Evolutionary conservation across 2,888 invertebrate genomes (phyloP), one percentile per base, ranked within the genome.

Genomic region (Nomada goodeniana): DNA sequence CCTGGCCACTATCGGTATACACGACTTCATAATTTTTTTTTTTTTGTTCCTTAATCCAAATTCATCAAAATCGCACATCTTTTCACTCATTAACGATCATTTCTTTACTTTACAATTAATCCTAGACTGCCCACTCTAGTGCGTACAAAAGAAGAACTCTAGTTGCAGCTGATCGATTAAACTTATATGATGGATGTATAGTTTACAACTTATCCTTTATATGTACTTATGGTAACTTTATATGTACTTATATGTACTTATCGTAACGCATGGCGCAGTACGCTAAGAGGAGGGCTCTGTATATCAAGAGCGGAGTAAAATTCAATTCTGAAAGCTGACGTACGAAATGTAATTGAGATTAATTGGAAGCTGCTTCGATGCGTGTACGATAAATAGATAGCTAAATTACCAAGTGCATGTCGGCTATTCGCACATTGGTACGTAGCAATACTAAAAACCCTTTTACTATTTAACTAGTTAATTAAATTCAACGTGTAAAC

Each of bases 71-170:
- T 88, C 70, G 60, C 75, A 82, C 69, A 71, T 75, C 1, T 47
- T 82, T 69, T 77, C 60, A 74, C 57, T 81, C 57, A 76, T 76
- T 20, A 69, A 55, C 50, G 53, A 76, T 87, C 57, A 13, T 47
- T 65, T 73, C 36, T 3, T 83, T 76, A 67, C 52, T 3, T 83
- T 78, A 70, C 55, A 36, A 79, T 84, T 84, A 86, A 80, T 89
- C 88, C 88, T 89, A 90, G 89, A 90, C 91, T 91, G 91, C 91
- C 91, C 91, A 91, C 91, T 91, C 89, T 89, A 86, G 87, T 89
- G 88, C 85, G 72, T 87, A 81, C 69, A 60, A 88, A 82, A 85
- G 63, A 81, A 87, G 82, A 80, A 36, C 71, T 83, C 84, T 88
- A 85, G 73, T 80, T 78, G 78, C 67, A 82, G 72, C 82, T 88